Conservation (phyloP, 30 jellyfish, hydroid and myxozoan genomes). For the Aurelia coerulea region DNA sequence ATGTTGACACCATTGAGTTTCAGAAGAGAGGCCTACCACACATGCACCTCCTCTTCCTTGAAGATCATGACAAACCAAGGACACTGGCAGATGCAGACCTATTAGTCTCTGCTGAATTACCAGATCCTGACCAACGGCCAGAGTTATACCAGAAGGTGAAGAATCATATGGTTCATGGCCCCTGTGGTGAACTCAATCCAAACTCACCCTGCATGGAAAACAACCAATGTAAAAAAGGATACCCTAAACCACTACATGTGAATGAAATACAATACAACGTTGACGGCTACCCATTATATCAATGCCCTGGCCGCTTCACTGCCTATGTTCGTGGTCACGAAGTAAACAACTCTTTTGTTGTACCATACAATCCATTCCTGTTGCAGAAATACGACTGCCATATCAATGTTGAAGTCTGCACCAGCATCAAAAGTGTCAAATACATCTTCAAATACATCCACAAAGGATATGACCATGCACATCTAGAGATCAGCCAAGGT, state of each 20-base stretch:
- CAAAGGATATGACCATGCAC: conserved; percentile 72
- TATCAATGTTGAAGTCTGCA: conserved; percentile 71
- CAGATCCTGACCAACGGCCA: background rate
- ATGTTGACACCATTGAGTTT: conserved; percentile 43
- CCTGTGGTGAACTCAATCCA: background rate
- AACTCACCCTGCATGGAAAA: too few relatives aligned
- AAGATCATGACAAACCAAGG: background rate
- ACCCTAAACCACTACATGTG: background rate
- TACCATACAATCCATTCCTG: conserved; percentile 66
- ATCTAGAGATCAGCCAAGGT: conserved; percentile 39
- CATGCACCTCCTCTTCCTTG: background rate
- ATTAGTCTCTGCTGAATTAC: conserved; percentile 6
- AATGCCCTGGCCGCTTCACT: conserved; percentile 48
- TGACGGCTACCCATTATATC: conserved; percentile 72
- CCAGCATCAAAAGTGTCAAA: conserved; percentile 56
- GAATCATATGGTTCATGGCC: background rate
- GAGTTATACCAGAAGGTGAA: background rate
- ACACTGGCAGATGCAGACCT: background rate
- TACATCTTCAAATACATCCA: conserved; percentile 70
- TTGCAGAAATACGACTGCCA: conserved; percentile 61
- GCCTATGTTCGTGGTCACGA: background rate
- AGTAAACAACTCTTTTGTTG: conserved; percentile 52
- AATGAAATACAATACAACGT: conserved; percentile 2
- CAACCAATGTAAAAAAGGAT: too few relatives aligned
- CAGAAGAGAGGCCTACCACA: conserved; percentile 57